Evolutionary conservation across 2,888 invertebrate species (phyloP), one percentile per base, ranked within the genome.

Genomic region (Protonemura montana): DNA sequence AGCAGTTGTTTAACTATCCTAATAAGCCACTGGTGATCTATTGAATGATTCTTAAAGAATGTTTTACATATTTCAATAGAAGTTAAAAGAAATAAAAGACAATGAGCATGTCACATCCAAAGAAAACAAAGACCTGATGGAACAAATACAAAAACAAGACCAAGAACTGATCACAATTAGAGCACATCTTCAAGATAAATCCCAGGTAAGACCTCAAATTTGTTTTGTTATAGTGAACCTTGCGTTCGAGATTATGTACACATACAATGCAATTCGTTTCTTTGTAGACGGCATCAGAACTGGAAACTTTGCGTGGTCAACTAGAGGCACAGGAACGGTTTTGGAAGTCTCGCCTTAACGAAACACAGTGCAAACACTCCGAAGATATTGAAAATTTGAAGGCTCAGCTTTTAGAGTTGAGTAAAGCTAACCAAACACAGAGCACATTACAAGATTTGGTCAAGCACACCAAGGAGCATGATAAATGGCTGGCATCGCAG

Each of bases 131-230:
- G 85, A 85, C 10, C 85, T 87, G n/a, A 27, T 81, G 77, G 86
- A 87, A n/a, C 41, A 28, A 35, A 85, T 94, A 87, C 91, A 91
- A 88, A 91, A 93, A 87, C 94, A 94, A 89, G 93, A 93, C 83
- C 90, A 90, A 83, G 93, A 94, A 91, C 93, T 94, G 89, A 88
- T 90, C 76, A 89, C 90, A 86, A 89, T 94, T 25, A 92, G 92
- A 89, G 91, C 92, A 87, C 92, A 93, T 89, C 88, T 94, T 26
- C 90, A 90, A 42, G 91, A 92, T 88, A 26, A 78, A 78, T 1
- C 28, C n/a, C 90, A 91, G 86, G 92, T 92, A 90, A 86, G 80
- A 87, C 85, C 25, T 25, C 28, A 26, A 3, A 21, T 6, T 21
- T 21, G 26, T 76, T 21, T 25, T 76, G n/a, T 26, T 5, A 76